Base-by-base conservation (phyloP, 1,140 invertebrate species). In the Bombus pyrosoma region DNA sequence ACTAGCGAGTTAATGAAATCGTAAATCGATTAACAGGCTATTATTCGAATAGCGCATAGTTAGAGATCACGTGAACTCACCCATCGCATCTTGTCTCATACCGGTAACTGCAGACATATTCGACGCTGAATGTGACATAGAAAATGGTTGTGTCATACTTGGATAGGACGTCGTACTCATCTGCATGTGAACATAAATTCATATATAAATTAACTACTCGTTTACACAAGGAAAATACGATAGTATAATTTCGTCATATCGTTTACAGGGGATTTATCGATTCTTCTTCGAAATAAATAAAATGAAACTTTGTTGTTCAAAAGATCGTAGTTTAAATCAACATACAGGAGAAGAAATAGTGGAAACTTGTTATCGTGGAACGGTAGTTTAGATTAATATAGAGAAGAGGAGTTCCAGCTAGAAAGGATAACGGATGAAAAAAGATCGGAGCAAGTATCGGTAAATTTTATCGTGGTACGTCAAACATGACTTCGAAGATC, bases 81-180 rank as follows among this genome's bases (percentile, higher is more conserved):
- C 98, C 98, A 98, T 98, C 85, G 98, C 96, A 92, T 99, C 98
- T 95, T 98, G 98, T 84, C 98, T 96, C 97, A 98, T 98, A 85
- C 97, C 97, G 66, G 96, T 95, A 15, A 98, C 97, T 41, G 98
- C 97, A 82, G 97, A 97, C 98, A 98, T 98, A 93, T 98, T 98
- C 86, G 97, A 96, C 88, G 97, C 96, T 62, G 97, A 96, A 94
- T 99, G 98, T 34, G 97, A 97, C 98, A 99, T 99, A 77, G 98
- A 98, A 95, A 99, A 99, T 72, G 98, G 98, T 94, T 99, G 98
- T 22, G 97, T 97, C 97, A 99, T 98, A 82, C 97, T 97, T 15
- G 98, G 98, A 95, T 99, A 99, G 34, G 97, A 98, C 91, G 98
- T 97, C 66, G 98, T 97, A 81, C 97, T 97, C 98, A 99, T 99